Evolutionary conservation across 2,113 vertebrate genomes (phyloP), one percentile per base, ranked within the genome.

Genomic region (Mustela lutreola): DNA sequence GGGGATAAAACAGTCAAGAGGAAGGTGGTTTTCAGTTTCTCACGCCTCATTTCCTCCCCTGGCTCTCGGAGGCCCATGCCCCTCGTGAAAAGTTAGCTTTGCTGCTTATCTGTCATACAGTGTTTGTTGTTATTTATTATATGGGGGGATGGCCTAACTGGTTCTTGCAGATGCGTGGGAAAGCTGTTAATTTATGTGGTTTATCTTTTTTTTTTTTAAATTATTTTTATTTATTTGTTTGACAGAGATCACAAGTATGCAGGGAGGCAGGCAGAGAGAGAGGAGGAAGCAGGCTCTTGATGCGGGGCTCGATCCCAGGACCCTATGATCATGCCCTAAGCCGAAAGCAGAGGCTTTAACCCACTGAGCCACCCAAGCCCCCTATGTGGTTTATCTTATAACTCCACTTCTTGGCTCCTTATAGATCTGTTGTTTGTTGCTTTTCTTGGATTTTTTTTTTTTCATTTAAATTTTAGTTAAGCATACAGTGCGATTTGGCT

Each of bases 31-130:
- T 79, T 42, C 42, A 31, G 62, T 22, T 87, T 21, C 70, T 33
- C 11, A 0, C 2, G 0, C 58, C n/a, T 50, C 11, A 7, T 75
- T 81, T 83, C n/a, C 39, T 12, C 7, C 5, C 15, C 26, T 21
- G 8, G 45, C 60, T 56, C 18, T 33, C 11, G 19, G 42, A 86
- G 63, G 10, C 36, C 65, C 36, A 18, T 24, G 33, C 15, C 12
- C 45, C 92, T 63, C 2, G 5, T n/a, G 39, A 60, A 62, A 82
- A 39, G n/a, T 36, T 22, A 5, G 14, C 33, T 33, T 80, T 26
- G 56, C 36, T 70, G 60, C 78, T 73, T 45, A 18, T 36, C 39
- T 48, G 26, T 45, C 9, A 16, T 48, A 78, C 19, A 2, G 28
- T 22, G 19, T 50, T 84, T 21, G 8, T 24, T 75, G 36, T 71